These are phyloP conservation scores for Sebastes steindachneri DNA, from an alignment of 2,797 vertebrate genomes.

Conservation along the genomic window DNA sequence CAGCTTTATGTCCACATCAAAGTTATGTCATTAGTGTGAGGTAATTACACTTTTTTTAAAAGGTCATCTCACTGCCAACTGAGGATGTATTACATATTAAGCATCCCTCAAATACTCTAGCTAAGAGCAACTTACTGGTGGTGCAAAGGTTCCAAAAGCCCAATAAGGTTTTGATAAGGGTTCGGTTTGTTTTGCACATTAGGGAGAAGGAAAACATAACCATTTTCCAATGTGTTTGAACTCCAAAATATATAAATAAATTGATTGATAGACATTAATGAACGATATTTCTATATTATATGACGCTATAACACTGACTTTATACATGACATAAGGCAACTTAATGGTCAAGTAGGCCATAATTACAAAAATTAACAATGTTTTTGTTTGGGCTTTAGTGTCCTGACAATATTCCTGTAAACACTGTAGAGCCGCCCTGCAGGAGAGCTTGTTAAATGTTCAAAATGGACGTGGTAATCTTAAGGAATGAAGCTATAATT, in stretches of 20 bases:
- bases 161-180: no score
- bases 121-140: not conserved
- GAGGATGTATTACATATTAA: not conserved
- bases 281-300: no score
- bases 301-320: no score
- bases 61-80: not conserved
- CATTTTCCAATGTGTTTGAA: no score
- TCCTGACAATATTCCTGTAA: not conserved
- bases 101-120: not conserved
- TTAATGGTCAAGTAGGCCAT: not conserved
- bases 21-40: not conserved
- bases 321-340: no score
- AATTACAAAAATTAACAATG: not conserved
- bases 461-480: not conserved
- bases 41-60: not conserved
- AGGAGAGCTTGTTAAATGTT: not conserved
- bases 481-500: not conserved
- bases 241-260: no score
- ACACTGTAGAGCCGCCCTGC: not conserved
- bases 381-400: not conserved
- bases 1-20: not conserved
- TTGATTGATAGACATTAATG: no score
- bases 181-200: no score
- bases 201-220: no score
- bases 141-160: no score